A percentile compares a stretch with the other conserved stretches of the same genome.
Evolutionary conservation across 2,888 invertebrate genomes (phyloP).

Genomic region (Polydrusus cervinus): DNA sequence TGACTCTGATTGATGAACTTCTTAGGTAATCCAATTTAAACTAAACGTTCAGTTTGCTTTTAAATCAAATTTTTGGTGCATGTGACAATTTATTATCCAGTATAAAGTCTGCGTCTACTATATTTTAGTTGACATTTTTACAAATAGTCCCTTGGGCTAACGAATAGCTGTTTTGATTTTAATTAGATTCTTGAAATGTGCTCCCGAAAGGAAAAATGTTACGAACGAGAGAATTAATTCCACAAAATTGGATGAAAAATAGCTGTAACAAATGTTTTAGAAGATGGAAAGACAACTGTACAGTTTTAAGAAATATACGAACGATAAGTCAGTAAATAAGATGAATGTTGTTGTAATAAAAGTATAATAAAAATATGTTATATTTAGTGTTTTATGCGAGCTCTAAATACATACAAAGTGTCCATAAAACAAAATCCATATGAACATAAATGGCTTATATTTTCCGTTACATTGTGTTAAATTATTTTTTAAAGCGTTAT

Average conservation of each 20-base stretch:
- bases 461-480: too few relatives aligned
- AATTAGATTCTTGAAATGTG: slow-evolving; percentile 30
- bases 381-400: too few relatives aligned
- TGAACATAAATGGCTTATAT: too few relatives aligned
- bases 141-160: slow-evolving; percentile 20
- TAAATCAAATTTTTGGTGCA: slow-evolving; percentile 26
- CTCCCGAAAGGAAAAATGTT: slow-evolving; percentile 19
- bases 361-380: too few relatives aligned
- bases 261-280: not conserved
- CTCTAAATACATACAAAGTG: too few relatives aligned
- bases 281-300: not conserved
- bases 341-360: not conserved
- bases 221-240: slow-evolving; percentile 23
- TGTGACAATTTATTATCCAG: slow-evolving; percentile 18
- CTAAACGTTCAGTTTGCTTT: slow-evolving; percentile 19
- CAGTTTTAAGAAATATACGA: not conserved
- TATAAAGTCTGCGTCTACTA: slow-evolving; percentile 15
- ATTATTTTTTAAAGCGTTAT: too few relatives aligned
- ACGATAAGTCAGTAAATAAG: not conserved
- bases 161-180: slow-evolving; percentile 34
- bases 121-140: slow-evolving; percentile 33
- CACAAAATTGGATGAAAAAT: slow-evolving; percentile 11
- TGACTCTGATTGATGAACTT: not conserved
- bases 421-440: too few relatives aligned
- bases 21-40: not conserved